phyloP scores from a whole-genome alignment of 2,797 vertebrate species.

The Adelosebastes latens region DNA sequence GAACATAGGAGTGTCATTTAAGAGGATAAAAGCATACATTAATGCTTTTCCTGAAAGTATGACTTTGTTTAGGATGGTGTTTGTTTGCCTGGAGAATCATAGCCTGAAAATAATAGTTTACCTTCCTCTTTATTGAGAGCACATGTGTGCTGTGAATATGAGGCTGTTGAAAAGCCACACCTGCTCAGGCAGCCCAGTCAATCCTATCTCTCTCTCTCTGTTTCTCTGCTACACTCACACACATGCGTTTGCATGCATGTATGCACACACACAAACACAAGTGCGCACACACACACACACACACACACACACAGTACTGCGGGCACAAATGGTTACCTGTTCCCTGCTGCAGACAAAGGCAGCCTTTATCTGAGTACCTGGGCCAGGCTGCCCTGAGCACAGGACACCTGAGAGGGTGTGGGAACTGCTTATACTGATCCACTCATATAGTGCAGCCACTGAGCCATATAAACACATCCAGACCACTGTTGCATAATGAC shows the following conservation, averaged over 20 bases:
- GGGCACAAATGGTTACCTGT: slow-evolving; percentile 83
- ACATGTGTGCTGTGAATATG: slow-evolving; percentile 44
- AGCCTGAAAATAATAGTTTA: slow-evolving; percentile 31
- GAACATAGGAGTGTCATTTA: not conserved
- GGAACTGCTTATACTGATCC: slow-evolving; percentile 77
- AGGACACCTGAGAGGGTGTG: slow-evolving; percentile 82
- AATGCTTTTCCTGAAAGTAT: not conserved
- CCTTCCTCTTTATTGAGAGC: slow-evolving; percentile 9
- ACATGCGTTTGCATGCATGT: not conserved
- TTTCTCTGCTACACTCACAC: not conserved
- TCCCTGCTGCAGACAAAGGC: slow-evolving; percentile 80
- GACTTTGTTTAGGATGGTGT: not conserved
- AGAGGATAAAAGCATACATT: not conserved
- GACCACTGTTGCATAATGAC: slow-evolving; percentile 54
- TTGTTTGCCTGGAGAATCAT: slow-evolving; percentile 29
- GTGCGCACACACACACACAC: not conserved
- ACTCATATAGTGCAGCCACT: slow-evolving; percentile 65
- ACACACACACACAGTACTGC: slow-evolving; percentile 17
- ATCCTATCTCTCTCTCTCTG: slow-evolving; percentile 35
- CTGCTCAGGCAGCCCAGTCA: slow-evolving; percentile 49
- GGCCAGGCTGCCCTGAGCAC: slow-evolving; percentile 73
- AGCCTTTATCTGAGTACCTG: slow-evolving; percentile 75
- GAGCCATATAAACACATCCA: slow-evolving; percentile 64
- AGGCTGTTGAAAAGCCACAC: slow-evolving; percentile 62
- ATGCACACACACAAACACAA: slow-evolving; percentile 7